A percentile compares a stretch with the other conserved stretches of the same genome.
These are phyloP conservation scores for Drosophila trichaetosa DNA, from an alignment of 2,888 invertebrate species.

Conservation along the genomic window DNA sequence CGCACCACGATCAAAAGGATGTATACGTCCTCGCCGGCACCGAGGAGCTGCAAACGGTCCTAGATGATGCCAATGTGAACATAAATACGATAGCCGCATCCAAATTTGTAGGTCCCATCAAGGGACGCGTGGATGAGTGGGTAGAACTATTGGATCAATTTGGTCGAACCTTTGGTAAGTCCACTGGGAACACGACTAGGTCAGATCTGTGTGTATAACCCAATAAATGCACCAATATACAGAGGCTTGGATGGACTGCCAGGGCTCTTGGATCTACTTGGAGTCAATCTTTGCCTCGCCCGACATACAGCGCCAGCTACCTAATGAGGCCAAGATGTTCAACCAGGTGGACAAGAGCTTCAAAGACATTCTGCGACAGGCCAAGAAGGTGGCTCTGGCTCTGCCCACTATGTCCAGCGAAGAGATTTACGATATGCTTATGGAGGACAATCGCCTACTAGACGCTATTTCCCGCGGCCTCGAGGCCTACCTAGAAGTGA, in stretches of 20 bases:
- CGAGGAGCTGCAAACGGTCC: slow-evolving; percentile 92
- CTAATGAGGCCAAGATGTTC: slow-evolving; percentile 95
- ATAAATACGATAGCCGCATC: slow-evolving; percentile 95
- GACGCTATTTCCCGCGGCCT: slow-evolving; percentile 96
- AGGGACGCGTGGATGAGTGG: slow-evolving; percentile 93
- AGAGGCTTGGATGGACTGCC: slow-evolving; percentile 96
- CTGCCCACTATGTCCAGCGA: slow-evolving; percentile 92
- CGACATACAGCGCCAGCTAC: slow-evolving; percentile 96
- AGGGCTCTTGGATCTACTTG: slow-evolving; percentile 96
- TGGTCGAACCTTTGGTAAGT: slow-evolving; percentile 90
- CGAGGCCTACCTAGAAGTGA: slow-evolving; percentile 95
- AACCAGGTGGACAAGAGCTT: slow-evolving; percentile 94
- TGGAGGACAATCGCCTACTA: slow-evolving; percentile 90
- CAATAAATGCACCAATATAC: neutral
- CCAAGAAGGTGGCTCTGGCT: slow-evolving; percentile 92
- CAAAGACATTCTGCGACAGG: slow-evolving; percentile 94
- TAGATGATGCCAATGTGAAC: slow-evolving; percentile 95
- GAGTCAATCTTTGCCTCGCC: slow-evolving; percentile 98
- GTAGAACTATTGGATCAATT: slow-evolving; percentile 90
- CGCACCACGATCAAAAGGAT: slow-evolving; percentile 93
- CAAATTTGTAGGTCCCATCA: slow-evolving; percentile 93
- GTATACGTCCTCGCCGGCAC: slow-evolving; percentile 93
- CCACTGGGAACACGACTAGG: neutral
- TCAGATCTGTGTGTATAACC: neutral
- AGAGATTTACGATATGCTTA: slow-evolving; percentile 89